Percentiles rank a stretch among this genome's conserved stretches.
phyloP scores from a whole-genome alignment of 2,888 invertebrate genomes.

The Polydrusus cervinus region DNA sequence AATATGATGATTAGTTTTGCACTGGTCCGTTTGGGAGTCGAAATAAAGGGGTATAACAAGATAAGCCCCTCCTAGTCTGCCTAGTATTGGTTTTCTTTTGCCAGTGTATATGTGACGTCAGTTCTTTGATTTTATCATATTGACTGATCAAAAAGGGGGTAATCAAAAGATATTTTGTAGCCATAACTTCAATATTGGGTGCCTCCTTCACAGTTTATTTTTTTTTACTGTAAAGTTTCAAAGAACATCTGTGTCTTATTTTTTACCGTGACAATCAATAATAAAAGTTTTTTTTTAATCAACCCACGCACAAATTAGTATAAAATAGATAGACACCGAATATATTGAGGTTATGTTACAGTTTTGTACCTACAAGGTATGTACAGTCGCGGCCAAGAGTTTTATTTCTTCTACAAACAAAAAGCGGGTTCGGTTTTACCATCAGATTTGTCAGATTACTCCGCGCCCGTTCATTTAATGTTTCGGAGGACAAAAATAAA shows the following conservation, averaged over 20 bases:
- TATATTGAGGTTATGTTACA: constrained; percentile 15
- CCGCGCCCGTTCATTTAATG: too few relatives aligned
- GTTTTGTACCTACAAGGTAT: constrained; percentile 5
- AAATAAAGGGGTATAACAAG: background rate
- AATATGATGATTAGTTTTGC: background rate
- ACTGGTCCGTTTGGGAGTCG: background rate
- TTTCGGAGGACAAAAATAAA: too few relatives aligned
- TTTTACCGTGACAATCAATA: background rate
- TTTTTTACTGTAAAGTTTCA: too few relatives aligned
- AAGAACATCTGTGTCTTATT: background rate
- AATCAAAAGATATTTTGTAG: background rate
- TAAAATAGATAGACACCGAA: background rate
- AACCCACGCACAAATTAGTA: background rate
- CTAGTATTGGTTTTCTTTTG: too few relatives aligned
- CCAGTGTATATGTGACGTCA: too few relatives aligned
- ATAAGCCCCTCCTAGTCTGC: too few relatives aligned
- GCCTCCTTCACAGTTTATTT: background rate
- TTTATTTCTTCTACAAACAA: too few relatives aligned
- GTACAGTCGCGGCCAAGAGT: too few relatives aligned
- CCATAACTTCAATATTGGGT: constrained; percentile 6
- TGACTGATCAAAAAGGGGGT: constrained; percentile 20
- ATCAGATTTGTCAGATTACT: too few relatives aligned
- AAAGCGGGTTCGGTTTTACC: too few relatives aligned
- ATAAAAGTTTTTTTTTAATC: background rate
- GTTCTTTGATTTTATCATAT: background rate